Evolutionary conservation across 2,888 invertebrate genomes (phyloP).

Genomic region (Euplagia quadripunctaria): DNA sequence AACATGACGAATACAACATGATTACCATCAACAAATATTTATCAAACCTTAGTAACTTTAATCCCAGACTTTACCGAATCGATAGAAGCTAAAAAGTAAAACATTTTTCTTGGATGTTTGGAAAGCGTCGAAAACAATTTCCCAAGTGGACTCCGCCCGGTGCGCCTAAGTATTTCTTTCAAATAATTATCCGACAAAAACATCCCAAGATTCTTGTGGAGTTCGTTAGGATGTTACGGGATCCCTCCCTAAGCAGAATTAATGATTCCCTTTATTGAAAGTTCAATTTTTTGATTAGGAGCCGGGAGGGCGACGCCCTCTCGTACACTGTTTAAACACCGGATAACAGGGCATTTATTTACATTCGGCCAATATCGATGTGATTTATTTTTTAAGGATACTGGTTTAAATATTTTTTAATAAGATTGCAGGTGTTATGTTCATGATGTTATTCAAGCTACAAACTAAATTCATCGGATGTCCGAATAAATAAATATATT

Average conservation of each 20-base stretch:
- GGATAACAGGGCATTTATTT: slow-evolving; percentile 84
- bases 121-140: slow-evolving; percentile 68
- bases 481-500: background rate
- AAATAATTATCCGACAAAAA: slow-evolving; percentile 81
- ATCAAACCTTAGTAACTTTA: background rate
- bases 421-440: slow-evolving; percentile 3
- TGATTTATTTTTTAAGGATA: slow-evolving; percentile 70
- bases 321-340: slow-evolving; percentile 81
- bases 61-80: slow-evolving; percentile 7
- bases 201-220: slow-evolving; percentile 81
- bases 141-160: slow-evolving; percentile 63
- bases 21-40: background rate
- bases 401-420: slow-evolving; percentile 10
- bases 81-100: slow-evolving; percentile 29
- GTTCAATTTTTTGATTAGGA: slow-evolving; percentile 91
- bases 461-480: background rate
- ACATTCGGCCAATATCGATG: slow-evolving; percentile 82
- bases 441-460: background rate
- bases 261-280: slow-evolving; percentile 91
- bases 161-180: slow-evolving; percentile 62
- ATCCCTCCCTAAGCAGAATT: slow-evolving; percentile 87
- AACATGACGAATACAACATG: background rate
- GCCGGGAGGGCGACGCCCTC: slow-evolving; percentile 66
- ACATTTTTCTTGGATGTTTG: slow-evolving; percentile 40
- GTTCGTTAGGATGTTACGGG: slow-evolving; percentile 76